Percentiles rank a stretch among this genome's conserved stretches.
These are phyloP conservation scores for Tapera naevia DNA, from an alignment of 2,797 vertebrate genomes.

Conservation along the genomic window DNA sequence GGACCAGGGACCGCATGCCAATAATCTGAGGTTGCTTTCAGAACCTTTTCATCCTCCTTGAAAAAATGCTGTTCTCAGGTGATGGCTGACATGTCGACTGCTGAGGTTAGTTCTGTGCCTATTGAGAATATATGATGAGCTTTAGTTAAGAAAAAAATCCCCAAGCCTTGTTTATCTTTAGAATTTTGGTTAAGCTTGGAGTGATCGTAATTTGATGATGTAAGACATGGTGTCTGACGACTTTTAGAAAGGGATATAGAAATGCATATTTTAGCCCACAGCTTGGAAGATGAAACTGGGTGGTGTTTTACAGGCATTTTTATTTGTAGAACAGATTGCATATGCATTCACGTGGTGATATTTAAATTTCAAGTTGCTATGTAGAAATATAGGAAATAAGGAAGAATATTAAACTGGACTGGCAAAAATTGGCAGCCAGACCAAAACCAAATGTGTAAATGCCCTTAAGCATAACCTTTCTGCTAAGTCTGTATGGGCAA, in stretches of 20 bases:
- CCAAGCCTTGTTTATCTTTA: not conserved
- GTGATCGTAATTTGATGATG: not conserved
- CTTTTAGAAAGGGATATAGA: not conserved
- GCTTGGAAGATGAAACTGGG: not conserved
- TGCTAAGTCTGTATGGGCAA: not conserved
- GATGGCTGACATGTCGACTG: not conserved
- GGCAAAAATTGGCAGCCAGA: not conserved
- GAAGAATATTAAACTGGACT: slow-evolving; percentile 8
- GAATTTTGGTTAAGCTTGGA: not conserved
- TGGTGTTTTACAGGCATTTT: slow-evolving; percentile 3
- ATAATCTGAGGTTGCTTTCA: not conserved
- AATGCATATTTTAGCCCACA: not conserved
- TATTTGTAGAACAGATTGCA: slow-evolving; percentile 29
- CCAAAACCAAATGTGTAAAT: not conserved
- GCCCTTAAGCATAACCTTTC: not conserved
- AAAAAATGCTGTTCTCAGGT: not conserved
- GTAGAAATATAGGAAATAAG: not conserved
- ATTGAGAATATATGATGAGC: not conserved
- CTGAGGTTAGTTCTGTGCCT: not conserved
- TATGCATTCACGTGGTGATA: not conserved
- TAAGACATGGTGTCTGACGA: slow-evolving; percentile 21
- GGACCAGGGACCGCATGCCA: not conserved
- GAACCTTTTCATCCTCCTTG: not conserved
- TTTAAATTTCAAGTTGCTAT: slow-evolving; percentile 37
- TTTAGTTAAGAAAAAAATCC: not conserved